Percentiles rank a stretch among this genome's conserved stretches.
These are phyloP conservation scores for Sialia sialis DNA, from an alignment of 2,113 vertebrate species.

Conservation along the genomic window DNA sequence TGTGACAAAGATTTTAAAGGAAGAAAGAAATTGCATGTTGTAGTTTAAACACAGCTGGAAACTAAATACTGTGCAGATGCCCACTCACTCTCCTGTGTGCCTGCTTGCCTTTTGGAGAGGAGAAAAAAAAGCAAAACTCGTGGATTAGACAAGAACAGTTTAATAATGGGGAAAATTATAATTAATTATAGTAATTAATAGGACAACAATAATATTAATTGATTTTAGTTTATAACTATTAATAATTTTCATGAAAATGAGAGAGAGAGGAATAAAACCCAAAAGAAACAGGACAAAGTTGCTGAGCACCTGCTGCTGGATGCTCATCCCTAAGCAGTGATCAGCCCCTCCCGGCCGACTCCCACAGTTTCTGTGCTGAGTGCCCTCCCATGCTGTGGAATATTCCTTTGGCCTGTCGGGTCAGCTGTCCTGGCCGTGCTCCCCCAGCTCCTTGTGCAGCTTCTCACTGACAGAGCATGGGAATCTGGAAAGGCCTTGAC, in stretches of 20 bases:
- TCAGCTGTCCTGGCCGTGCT: not conserved
- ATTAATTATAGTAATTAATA: too few species aligned
- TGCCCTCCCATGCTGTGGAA: not conserved
- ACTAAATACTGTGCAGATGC: not conserved
- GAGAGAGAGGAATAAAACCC: not conserved
- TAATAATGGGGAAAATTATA: not conserved
- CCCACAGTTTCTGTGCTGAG: rapidly evolving
- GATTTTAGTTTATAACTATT: too few species aligned
- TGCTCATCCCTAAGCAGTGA: not conserved
- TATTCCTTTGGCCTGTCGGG: not conserved
- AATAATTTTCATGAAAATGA: not conserved
- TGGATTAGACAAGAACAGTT: not conserved
- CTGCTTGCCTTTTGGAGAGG: not conserved
- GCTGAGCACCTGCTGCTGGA: rapidly evolving
- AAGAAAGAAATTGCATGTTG: not conserved
- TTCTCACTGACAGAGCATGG: not conserved
- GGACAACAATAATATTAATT: too few species aligned
- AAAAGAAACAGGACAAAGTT: not conserved
- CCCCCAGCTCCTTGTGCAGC: not conserved
- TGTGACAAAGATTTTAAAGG: not conserved
- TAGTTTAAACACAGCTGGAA: not conserved
- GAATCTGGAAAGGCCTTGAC: not conserved
- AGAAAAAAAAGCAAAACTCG: not conserved
- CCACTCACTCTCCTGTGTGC: rapidly evolving
- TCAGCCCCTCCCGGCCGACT: rapidly evolving